Evolutionary conservation across 1,140 invertebrate genomes (phyloP), one percentile per base, ranked within the genome.

Genomic region (Anastrepha obliqua): DNA sequence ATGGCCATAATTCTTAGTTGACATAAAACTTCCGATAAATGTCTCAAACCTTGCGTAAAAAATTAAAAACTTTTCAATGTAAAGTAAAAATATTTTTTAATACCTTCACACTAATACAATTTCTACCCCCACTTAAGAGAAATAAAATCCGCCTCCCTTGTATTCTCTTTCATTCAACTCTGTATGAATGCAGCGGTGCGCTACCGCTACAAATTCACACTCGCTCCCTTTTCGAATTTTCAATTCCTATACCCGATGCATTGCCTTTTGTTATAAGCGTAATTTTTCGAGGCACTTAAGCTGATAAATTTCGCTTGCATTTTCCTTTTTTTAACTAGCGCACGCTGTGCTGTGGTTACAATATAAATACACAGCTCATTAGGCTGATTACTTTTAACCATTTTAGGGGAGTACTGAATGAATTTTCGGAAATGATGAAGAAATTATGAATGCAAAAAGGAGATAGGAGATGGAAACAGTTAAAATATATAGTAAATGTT

Each of bases 271-370:
- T 81, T 58, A 29, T 81, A 81, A 81, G 74, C 74, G 74, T 58
- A 29, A 81, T 81, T 81, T 55, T 55, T 51, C 74, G 47, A 81
- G 74, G 47, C 44, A 51, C n/a, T 81, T 81, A 81, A 81, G 74
- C 74, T 81, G 74, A 81, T 81, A 81, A 81, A 81, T 55, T 81
- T 81, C 74, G 47, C 74, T 81, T 81, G 20, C 51, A 74, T 81
- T 81, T 81, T 51, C n/a, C 47, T 51, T 8, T n/a, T 55, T 78
- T 55, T 62, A 17, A 5, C 60, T 9, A 17, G 60, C 47, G 2
- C 44, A 29, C 47, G n/a, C 17, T 51, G 20, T 47, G 11, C 42
- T 81, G 74, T 55, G 74, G 74, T 81, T 7, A 17, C 17, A 81
- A 8, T 81, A 13, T 20, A 51, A 81, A 81, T 6, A 29, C 51